phyloP scores from a whole-genome alignment of 2,797 vertebrate species.

The Lutra lutra region DNA sequence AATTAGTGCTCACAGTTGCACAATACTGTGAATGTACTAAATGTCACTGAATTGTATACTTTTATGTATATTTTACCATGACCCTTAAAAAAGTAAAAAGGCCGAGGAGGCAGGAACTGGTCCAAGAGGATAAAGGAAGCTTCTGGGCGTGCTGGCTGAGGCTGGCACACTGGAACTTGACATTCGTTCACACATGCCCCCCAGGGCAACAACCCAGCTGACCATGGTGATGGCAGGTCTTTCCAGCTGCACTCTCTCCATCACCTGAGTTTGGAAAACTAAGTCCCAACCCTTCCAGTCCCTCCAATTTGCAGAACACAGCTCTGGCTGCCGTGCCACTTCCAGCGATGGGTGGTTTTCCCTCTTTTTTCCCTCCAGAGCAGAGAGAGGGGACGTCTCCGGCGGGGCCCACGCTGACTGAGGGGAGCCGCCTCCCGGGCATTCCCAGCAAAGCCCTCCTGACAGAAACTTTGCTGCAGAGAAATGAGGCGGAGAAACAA shows the following conservation, averaged over 20 bases:
- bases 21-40: not conserved
- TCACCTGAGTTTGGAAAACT: not conserved
- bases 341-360: slow-evolving; percentile 33
- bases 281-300: not conserved
- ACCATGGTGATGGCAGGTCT: not conserved
- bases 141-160: not conserved
- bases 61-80: not conserved
- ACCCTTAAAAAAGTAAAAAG: not conserved
- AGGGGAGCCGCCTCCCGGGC: slow-evolving; percentile 85
- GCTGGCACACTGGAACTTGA: not conserved
- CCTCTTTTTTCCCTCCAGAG: slow-evolving; percentile 83
- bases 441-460: slow-evolving; percentile 88
- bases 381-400: slow-evolving; percentile 86
- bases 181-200: fast-evolving
- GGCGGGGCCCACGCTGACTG: slow-evolving; percentile 77
- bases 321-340: not conserved
- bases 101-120: not conserved
- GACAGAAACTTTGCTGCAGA: slow-evolving; percentile 88
- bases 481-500: slow-evolving; percentile 90
- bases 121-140: not conserved
- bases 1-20: not conserved
- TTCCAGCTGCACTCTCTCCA: not conserved
- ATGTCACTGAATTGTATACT: not conserved
- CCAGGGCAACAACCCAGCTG: not conserved
- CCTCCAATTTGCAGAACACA: not conserved